Base-by-base conservation (phyloP, 1,140 invertebrate species). In the Aphaenogaster rudis region DNA sequence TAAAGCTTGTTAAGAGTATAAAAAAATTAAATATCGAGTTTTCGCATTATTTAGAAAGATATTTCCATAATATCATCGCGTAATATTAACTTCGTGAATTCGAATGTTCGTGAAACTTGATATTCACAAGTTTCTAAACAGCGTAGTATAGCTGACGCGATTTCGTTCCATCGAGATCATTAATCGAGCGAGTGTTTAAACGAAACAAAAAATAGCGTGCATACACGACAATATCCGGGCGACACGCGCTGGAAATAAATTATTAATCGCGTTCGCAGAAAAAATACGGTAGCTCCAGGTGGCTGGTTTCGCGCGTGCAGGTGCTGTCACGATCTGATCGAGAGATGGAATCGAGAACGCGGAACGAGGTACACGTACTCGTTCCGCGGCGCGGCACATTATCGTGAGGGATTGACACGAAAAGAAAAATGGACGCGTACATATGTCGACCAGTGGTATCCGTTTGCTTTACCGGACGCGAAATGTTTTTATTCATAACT, bases 311-410 rank as follows among this genome's bases (percentile, higher is more conserved):
- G 17, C 36, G 77, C 79, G 39, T 69, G 90, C 90, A 91, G 90
- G 89, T 91, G 90, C 76, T 64, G 50, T 72, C 57, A 36, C 86
- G 86, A 86, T 88, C 63, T 57, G 88, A 90, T 90, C 69, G 77
- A 69, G 64, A 59, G 88, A 90, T 79, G 61, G 66, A 57, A 87
- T 87, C 63, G 21, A 45, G 81, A 85, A 36, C 64, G 76, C 45
- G 50, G 50, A 66, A 66, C 52, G 59, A 21, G 80, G 67, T 67
- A 79, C 52, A 86, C 87, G 90, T 91, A 78, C 91, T 87, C 90
- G 80, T 91, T 92, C 91, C 93, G 91, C 92, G 89, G 80, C 71
- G 71, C 36, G 86, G 50, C 80, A 33, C 69, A 84, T 84, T 84
- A 84, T 76, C 80, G 69, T 54, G 54, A 59, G 54, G 80, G 80